Evolutionary conservation across 2,888 invertebrate genomes (phyloP).

Genomic region (Deroplatys truncata): DNA sequence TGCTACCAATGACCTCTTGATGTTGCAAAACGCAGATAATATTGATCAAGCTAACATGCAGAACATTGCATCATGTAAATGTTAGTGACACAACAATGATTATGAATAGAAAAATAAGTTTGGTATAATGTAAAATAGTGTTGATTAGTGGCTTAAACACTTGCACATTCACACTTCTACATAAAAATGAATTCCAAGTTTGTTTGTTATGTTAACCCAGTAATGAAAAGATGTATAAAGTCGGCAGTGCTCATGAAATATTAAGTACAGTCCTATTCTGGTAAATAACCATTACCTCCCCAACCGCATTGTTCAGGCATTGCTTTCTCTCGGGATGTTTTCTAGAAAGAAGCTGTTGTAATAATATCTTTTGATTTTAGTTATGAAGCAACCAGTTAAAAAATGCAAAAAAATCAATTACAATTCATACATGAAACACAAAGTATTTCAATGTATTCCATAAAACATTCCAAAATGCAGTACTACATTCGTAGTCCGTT

Average conservation of each 20-base stretch:
- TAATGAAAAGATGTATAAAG: not conserved
- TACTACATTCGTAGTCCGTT: too few species aligned
- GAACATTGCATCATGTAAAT: not conserved
- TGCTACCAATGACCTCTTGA: not conserved
- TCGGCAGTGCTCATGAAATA: not conserved
- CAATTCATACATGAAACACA: too few species aligned
- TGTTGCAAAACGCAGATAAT: not conserved
- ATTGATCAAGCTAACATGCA: not conserved
- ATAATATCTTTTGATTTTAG: too few species aligned
- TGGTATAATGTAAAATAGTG: not conserved
- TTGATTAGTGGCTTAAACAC: not conserved
- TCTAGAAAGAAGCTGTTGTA: too few species aligned
- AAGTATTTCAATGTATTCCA: too few species aligned
- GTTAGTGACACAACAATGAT: not conserved
- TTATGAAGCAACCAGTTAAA: too few species aligned
- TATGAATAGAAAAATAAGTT: not conserved
- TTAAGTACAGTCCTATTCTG: not conserved
- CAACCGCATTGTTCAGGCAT: not conserved
- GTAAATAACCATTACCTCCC: not conserved
- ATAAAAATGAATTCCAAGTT: not conserved
- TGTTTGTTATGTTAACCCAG: not conserved
- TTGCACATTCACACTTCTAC: not conserved
- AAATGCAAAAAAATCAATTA: too few species aligned
- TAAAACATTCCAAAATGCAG: too few species aligned
- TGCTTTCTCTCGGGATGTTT: not conserved